Base-by-base conservation (phyloP, 1,140 invertebrate species). In the Zaprionus gabonicus region DNA sequence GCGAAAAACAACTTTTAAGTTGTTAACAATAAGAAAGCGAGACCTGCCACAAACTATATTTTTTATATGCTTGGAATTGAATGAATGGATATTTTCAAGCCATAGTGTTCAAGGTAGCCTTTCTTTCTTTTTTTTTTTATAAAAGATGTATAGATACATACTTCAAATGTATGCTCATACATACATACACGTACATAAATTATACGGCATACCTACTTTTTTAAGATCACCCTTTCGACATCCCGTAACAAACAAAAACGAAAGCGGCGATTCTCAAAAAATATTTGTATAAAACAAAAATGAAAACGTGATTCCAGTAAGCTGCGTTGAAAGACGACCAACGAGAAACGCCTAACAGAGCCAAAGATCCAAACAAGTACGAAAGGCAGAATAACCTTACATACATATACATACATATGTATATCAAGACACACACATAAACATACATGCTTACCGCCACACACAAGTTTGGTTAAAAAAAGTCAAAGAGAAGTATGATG, bases 161-260 rank as follows among this genome's bases (percentile, higher is more conserved):
- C 31, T 10, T 31, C 9, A 10, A 10, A 31, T 31, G 31, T 31
- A 31, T 31, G 2, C 9, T 31, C 9, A 31, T 31, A 31, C 28
- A 31, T 31, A 31, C 2, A 3, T 31, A 34, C 31, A 34, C 10
- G 49, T 57, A 67, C 66, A 75, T 84, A 85, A 78, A 62, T 84
- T 84, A 84, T 84, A 75, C 74, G 55, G 62, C 73, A 81, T 81
- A 78, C 81, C 55, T 68, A 51, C 44, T 67, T 75, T 75, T 78
- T 78, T 85, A 64, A 58, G 64, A 66, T 56, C 62, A 59, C 60
- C 44, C 57, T 63, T 71, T 56, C 27, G 60, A 44, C 68, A 36
- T 38, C 68, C 57, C 70, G 56, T 36, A 56, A 78, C 68, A 58
- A 84, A 84, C 70, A 82, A 84, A 84, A 84, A 78, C 75, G 82